These are phyloP conservation scores for Lasioglossum leucozonium DNA, from an alignment of 2,888 invertebrate genomes.

Conservation along the genomic window DNA sequence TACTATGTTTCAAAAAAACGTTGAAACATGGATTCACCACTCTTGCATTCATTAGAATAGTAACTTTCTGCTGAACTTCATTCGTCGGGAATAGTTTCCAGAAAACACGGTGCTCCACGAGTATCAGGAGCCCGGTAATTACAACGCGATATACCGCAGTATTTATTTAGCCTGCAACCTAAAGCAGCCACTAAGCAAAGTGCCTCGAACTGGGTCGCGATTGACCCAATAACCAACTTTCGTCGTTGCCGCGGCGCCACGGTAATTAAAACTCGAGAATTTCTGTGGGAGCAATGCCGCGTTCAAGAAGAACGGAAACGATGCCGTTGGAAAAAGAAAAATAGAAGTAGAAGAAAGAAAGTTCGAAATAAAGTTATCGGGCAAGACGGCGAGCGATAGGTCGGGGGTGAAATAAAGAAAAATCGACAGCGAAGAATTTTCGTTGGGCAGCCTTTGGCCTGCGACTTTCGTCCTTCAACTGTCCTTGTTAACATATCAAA, in stretches of 20 bases:
- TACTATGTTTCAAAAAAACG: too few relatives aligned
- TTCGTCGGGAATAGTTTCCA: not conserved
- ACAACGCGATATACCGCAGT: not conserved
- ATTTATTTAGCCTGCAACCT: not conserved
- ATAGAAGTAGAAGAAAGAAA: not conserved
- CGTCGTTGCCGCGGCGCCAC: not conserved
- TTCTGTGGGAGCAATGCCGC: not conserved
- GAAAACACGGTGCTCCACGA: not conserved
- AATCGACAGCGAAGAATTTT: conserved; percentile 77
- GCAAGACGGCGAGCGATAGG: not conserved
- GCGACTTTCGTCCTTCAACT: conserved; percentile 45
- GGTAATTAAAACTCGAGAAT: not conserved
- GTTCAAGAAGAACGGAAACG: not conserved
- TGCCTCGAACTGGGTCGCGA: not conserved
- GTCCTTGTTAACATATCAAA: conserved; percentile 83
- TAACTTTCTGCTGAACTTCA: not conserved
- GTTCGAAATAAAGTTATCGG: not conserved
- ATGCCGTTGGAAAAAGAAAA: not conserved
- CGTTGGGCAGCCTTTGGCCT: conserved; percentile 45
- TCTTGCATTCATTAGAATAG: too few relatives aligned
- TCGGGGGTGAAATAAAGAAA: conserved; percentile 22
- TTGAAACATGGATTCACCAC: too few relatives aligned
- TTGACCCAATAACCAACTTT: not conserved
- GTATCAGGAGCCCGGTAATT: not conserved
- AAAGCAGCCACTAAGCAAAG: not conserved